phyloP scores from a whole-genome alignment of 2,113 vertebrate genomes.

The Strigops habroptila region DNA sequence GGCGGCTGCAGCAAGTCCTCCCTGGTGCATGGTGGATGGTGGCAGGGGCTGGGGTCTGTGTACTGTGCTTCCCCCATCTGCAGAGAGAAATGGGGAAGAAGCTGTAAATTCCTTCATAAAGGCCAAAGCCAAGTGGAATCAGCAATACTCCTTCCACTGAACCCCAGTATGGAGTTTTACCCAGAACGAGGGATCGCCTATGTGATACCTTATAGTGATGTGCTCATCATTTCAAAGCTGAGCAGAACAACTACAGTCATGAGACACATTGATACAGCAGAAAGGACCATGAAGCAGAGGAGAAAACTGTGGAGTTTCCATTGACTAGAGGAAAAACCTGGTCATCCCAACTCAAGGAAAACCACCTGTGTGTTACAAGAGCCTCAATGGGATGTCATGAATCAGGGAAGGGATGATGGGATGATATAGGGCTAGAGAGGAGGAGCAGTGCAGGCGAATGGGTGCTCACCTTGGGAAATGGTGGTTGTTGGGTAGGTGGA shows the following conservation, averaged over 20 bases:
- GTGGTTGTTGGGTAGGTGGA: conserved; percentile 87
- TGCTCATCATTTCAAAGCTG: not conserved
- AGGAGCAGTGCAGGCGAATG: rapidly evolving
- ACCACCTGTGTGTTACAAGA: not conserved
- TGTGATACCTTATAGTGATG: not conserved
- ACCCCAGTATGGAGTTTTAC: rapidly evolving
- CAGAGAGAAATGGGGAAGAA: not conserved
- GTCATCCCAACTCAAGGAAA: not conserved
- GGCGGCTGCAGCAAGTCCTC: conserved; percentile 76
- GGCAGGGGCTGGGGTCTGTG: conserved; percentile 97
- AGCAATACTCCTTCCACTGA: not conserved
- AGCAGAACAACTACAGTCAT: not conserved
- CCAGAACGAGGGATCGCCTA: rapidly evolving
- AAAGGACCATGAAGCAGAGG: not conserved
- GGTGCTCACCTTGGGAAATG: conserved; percentile 89
- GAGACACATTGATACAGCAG: not conserved
- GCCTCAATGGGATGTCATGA: not conserved
- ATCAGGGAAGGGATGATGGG: not conserved
- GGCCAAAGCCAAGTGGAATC: not conserved
- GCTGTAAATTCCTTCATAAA: not conserved
- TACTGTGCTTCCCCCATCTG: conserved; percentile 91
- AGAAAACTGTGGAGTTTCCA: not conserved
- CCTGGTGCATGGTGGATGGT: conserved; percentile 98
- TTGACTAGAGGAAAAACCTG: not conserved
- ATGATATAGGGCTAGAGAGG: not conserved